Conservation (phyloP, 2,797 vertebrate species). For the Anableps anableps region DNA sequence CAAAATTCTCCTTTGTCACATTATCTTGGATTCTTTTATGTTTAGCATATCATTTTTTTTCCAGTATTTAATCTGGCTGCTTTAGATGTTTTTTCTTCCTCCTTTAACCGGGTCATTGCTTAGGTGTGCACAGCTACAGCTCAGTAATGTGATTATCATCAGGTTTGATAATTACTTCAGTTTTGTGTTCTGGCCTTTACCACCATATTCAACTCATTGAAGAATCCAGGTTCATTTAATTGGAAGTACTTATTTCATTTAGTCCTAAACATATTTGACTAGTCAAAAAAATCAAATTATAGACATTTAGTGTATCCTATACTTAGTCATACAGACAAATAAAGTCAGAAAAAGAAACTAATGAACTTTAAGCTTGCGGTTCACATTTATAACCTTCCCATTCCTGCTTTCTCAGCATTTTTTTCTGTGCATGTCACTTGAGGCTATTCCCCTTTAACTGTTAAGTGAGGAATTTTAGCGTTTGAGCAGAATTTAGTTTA, state of each 20-base stretch:
- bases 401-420: neutral
- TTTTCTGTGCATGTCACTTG: slow-evolving; percentile 32
- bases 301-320: neutral
- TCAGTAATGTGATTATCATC: neutral
- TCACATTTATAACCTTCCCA: slow-evolving; percentile 4
- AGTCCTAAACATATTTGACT: neutral
- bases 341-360: neutral
- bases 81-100: slow-evolving; percentile 32
- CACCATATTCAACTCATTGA: neutral
- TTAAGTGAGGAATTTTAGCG: slow-evolving; percentile 39
- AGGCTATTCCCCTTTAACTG: slow-evolving; percentile 25
- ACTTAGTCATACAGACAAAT: neutral
- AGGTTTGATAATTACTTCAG: neutral
- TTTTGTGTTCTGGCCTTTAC: neutral
- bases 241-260: neutral
- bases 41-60: slow-evolving; percentile 41
- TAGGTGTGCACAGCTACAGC: neutral
- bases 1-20: slow-evolving; percentile 60
- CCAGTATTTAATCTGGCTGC: slow-evolving; percentile 41
- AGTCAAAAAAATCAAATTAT: neutral
- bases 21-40: slow-evolving; percentile 64
- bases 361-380: neutral
- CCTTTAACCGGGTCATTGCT: neutral
- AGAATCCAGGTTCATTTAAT: neutral
- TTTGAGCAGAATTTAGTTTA: slow-evolving; percentile 46